Conservation (phyloP, 2,888 invertebrate genomes). For the Ormyrus labotus region DNA sequence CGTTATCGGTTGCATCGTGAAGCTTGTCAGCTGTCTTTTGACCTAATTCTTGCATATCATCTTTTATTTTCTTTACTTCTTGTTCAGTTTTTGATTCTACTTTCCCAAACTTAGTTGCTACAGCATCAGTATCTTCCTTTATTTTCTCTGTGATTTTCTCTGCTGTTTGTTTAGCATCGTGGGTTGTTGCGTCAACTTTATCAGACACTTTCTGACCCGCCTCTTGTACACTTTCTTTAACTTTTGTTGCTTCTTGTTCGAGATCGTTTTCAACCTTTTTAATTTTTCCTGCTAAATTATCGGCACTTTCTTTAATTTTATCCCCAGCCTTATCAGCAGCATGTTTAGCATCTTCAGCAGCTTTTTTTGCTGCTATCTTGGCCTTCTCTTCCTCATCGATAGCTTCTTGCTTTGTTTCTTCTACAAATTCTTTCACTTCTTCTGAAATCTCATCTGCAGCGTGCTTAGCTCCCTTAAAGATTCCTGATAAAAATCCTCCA, state of each 20-base stretch:
- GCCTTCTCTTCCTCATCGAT: constrained; percentile 21
- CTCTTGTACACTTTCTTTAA: too few species aligned
- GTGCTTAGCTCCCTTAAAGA: constrained; percentile 60
- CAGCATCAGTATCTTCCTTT: too few species aligned
- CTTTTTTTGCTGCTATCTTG: constrained; percentile 53
- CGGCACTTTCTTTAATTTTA: too few species aligned
- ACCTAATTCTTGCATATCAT: neutral
- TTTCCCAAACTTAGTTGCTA: too few species aligned
- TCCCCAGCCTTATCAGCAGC: too few species aligned
- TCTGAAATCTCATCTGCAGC: constrained; percentile 59
- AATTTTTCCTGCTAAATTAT: too few species aligned
- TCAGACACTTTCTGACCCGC: too few species aligned
- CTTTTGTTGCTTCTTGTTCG: too few species aligned
- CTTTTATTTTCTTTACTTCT: too few species aligned
- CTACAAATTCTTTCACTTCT: constrained; percentile 50
- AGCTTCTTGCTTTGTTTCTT: neutral
- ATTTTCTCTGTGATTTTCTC: constrained; percentile 65
- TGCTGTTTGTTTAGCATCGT: constrained; percentile 73
- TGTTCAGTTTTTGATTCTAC: too few species aligned
- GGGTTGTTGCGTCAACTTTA: constrained; percentile 30
- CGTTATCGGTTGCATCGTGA: constrained; percentile 59
- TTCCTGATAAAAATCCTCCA: constrained; percentile 43
- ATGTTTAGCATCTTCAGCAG: constrained; percentile 4
- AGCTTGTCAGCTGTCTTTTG: constrained; percentile 60
- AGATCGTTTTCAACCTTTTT: too few species aligned